Conservation (phyloP, 2,888 invertebrate species). For the Anaspis maculata region DNA sequence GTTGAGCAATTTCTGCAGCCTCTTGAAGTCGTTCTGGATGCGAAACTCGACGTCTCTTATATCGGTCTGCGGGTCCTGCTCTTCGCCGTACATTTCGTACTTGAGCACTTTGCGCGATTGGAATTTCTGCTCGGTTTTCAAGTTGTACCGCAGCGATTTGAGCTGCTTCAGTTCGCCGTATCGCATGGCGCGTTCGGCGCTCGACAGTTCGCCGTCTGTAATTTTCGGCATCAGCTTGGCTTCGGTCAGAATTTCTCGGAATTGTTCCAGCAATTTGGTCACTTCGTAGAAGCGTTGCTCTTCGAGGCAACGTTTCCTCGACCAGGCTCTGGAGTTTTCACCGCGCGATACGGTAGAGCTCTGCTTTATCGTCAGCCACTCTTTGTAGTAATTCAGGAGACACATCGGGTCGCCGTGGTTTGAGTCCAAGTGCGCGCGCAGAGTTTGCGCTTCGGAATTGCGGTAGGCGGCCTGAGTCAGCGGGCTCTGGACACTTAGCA, state of each 20-base stretch:
- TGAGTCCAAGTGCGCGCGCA: slow-evolving; percentile 74
- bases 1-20: slow-evolving; percentile 48
- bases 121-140: slow-evolving; percentile 50
- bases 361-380: slow-evolving; percentile 79
- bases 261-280: slow-evolving; percentile 85
- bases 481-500: slow-evolving; percentile 87
- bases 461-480: slow-evolving; percentile 83
- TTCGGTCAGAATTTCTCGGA: slow-evolving; percentile 69
- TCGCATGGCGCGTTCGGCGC: slow-evolving; percentile 70
- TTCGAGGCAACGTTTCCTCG: slow-evolving; percentile 80
- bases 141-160: slow-evolving; percentile 52
- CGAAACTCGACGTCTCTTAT: slow-evolving; percentile 52
- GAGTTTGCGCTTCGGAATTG: slow-evolving; percentile 73
- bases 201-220: slow-evolving; percentile 41
- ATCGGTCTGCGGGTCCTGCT: slow-evolving; percentile 40
- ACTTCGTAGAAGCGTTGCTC: slow-evolving; percentile 97
- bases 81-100: slow-evolving; percentile 56
- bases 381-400: slow-evolving; percentile 75
- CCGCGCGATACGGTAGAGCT: slow-evolving; percentile 21
- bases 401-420: slow-evolving; percentile 95
- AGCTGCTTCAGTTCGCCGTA: slow-evolving; percentile 86
- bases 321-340: slow-evolving; percentile 67
- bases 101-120: slow-evolving; percentile 66
- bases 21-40: slow-evolving; percentile 60
- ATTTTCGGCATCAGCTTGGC: slow-evolving; percentile 34